Conservation (phyloP, 1,140 invertebrate species). For the Hormaphis cornu region DNA sequence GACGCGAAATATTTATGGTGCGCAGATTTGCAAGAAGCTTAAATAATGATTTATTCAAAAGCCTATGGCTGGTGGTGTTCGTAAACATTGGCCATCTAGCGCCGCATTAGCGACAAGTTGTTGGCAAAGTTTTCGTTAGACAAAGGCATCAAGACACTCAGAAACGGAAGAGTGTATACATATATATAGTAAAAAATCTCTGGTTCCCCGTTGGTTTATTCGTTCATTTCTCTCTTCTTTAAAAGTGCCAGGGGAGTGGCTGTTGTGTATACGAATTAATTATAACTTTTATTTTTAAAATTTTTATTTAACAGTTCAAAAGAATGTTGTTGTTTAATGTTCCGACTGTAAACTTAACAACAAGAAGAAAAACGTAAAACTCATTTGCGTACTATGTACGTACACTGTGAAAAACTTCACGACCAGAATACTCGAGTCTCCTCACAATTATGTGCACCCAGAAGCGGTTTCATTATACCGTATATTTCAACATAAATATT, state of each 20-base stretch:
- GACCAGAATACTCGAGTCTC: too few species aligned
- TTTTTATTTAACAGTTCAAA: not conserved
- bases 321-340: not conserved
- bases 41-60: slow-evolving; percentile 19
- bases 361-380: too few species aligned
- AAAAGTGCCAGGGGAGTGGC: not conserved
- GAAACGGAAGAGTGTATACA: not conserved
- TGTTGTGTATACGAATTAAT: not conserved
- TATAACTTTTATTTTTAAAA: slow-evolving; percentile 14
- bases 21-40: not conserved
- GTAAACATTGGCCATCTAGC: slow-evolving; percentile 11
- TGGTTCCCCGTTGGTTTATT: not conserved
- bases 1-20: too few species aligned
- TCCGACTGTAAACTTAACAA: not conserved
- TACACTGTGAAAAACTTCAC: too few species aligned
- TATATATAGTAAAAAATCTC: too few species aligned
- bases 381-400: too few species aligned
- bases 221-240: not conserved
- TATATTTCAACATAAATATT: too few species aligned
- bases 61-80: not conserved
- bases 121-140: not conserved
- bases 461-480: too few species aligned
- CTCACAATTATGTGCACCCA: too few species aligned
- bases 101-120: not conserved
- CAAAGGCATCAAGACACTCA: not conserved